A percentile compares a stretch with the other conserved stretches of the same genome.
Evolutionary conservation across 2,888 invertebrate species (phyloP).

Genomic region (Oscheius sp.): DNA sequence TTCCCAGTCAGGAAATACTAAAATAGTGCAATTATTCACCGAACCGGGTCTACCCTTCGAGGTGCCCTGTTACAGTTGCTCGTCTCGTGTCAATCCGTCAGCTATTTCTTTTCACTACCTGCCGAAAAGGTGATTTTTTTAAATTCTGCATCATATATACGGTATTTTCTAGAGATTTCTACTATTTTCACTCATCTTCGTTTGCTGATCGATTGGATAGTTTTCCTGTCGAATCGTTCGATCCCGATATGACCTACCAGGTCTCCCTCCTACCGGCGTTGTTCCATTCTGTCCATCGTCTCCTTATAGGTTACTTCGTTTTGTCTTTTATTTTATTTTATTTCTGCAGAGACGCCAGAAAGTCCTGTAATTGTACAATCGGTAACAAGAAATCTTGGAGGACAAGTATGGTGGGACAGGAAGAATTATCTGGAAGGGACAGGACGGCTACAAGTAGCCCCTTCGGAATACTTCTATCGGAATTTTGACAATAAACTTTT

Average conservation of each 20-base stretch:
- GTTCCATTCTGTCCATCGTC: neutral
- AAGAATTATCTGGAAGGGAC: neutral
- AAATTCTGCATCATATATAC: too few species aligned
- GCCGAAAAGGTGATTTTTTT: neutral
- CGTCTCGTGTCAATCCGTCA: too few species aligned
- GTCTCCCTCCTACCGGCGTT: neutral
- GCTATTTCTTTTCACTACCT: neutral
- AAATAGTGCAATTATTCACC: neutral
- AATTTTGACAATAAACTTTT: neutral
- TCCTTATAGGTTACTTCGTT: neutral
- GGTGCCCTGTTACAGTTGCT: slow-evolving; percentile 14
- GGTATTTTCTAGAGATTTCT: slow-evolving; percentile 1
- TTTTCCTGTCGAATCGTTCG: neutral
- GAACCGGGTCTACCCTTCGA: slow-evolving; percentile 16
- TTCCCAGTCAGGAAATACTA: neutral
- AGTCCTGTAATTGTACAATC: neutral
- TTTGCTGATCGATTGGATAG: neutral
- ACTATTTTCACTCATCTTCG: too few species aligned
- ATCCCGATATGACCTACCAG: neutral
- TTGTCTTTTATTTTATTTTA: neutral
- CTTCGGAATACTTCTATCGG: neutral
- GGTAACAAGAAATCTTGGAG: neutral
- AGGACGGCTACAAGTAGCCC: slow-evolving; percentile 12
- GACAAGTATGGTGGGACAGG: neutral
- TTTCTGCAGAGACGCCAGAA: too few species aligned